Base-by-base conservation (phyloP, 1,140 invertebrate genomes). In the Steinernema feltiae region DNA sequence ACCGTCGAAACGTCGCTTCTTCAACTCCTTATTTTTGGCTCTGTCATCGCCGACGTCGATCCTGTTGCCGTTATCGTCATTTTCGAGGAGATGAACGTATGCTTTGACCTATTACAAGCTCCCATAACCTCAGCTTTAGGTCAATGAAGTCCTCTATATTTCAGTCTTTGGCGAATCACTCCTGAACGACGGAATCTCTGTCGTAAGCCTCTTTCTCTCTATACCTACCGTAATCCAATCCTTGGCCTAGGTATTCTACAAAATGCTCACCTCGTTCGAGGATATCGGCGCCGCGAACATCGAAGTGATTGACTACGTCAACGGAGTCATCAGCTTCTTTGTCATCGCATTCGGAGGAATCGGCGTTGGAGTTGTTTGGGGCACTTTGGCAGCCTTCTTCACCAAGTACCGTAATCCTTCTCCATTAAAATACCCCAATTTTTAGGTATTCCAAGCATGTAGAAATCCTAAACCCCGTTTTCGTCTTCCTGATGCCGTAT, bases 91-190 rank as follows among this genome's bases (percentile, higher is more conserved):
- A 96, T 85, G 30, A 73, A 82, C 84, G 95, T 99, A 77, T 95
- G 98, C 88, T 41, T 41, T 41, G 7, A 18, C 18, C 7, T 7
- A 18, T 41, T 41, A 41, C 7, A 18, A 18, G 35, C 7, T 41
- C 18, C 35, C 18, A 41, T n/a, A 41, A 18, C 35, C 7, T 41
- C 7, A 7, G 35, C 18, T 85, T 63, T 71, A 85, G 84, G 95
- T 99, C 78, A 96, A 99, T 88, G 95, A 98, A 89, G 92, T 98
- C 76, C 90, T 99, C 69, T 98, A 98, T 87, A 98, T 98, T 86
- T 93, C 98, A 48, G 95, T 99, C 15, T 99, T 99, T 89, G 97
- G 97, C 48, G 97, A 99, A 88, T 97, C 95, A 32, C 89, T 99
- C 74, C 90, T 99, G 48, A 99, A 99, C 88, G 94, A 97, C 88